phyloP scores from a whole-genome alignment of 2,113 vertebrate genomes.

The Microcebus tavaratra region DNA sequence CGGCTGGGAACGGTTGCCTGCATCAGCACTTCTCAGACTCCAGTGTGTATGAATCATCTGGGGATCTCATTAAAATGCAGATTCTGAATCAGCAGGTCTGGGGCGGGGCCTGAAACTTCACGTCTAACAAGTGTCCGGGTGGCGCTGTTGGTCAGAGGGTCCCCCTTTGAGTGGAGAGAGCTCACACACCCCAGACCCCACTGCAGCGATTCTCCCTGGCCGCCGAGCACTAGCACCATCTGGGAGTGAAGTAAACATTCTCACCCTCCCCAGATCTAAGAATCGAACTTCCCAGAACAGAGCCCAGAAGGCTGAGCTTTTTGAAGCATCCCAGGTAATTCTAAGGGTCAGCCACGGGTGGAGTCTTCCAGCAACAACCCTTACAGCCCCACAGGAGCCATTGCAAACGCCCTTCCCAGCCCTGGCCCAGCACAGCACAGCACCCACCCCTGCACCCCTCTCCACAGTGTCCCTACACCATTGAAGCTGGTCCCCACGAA shows the following conservation, averaged over 20 bases:
- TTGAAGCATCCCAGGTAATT: background rate
- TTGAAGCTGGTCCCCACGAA: fast-evolving
- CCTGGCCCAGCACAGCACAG: background rate
- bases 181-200: background rate
- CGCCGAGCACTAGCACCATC: background rate
- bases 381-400: background rate
- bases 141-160: background rate
- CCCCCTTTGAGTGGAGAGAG: background rate
- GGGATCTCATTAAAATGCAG: background rate
- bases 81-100: constrained; percentile 9
- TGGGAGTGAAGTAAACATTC: background rate
- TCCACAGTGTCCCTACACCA: background rate
- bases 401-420: background rate
- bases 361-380: background rate
- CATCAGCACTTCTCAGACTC: constrained; percentile 17
- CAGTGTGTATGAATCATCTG: background rate
- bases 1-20: background rate
- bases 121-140: background rate
- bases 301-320: background rate
- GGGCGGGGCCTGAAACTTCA: background rate
- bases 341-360: background rate
- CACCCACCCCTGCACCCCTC: background rate
- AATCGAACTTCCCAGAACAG: background rate
- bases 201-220: fast-evolving
- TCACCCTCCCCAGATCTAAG: background rate